These are phyloP conservation scores for Lasioglossum lativentre DNA, from an alignment of 2,888 invertebrate species.

Conservation along the genomic window DNA sequence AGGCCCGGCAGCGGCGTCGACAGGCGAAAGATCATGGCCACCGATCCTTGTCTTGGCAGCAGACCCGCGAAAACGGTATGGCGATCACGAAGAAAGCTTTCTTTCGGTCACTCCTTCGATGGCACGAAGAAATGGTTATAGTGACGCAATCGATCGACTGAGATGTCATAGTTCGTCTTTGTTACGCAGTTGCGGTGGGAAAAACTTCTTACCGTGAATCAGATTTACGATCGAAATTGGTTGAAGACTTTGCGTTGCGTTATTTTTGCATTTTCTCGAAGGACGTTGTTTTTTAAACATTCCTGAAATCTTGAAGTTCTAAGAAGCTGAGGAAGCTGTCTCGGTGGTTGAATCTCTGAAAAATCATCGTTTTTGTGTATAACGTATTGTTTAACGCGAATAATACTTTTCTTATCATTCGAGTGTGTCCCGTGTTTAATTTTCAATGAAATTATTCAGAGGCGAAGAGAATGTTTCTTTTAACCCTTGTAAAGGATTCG, in stretches of 20 bases:
- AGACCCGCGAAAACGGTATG: conserved; percentile 45
- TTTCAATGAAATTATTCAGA: background rate
- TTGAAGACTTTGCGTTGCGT: background rate
- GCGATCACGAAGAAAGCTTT: background rate
- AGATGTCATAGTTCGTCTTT: background rate
- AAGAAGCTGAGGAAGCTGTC: background rate
- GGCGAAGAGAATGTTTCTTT: background rate
- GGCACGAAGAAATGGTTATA: background rate
- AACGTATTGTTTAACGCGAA: background rate
- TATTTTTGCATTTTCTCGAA: background rate
- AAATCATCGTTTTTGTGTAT: background rate
- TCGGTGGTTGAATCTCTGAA: background rate
- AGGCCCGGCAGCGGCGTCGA: conserved; percentile 35
- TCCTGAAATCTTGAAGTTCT: background rate
- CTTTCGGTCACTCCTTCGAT: background rate
- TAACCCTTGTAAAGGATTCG: background rate
- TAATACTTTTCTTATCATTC: background rate
- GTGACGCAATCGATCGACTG: background rate
- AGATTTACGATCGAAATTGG: background rate
- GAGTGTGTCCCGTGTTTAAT: background rate
- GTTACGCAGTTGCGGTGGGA: background rate
- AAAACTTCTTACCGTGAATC: background rate
- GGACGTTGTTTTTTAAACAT: background rate
- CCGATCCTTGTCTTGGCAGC: conserved; percentile 12
- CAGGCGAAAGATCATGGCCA: conserved; percentile 40